Evolutionary conservation across 2,797 vertebrate genomes (phyloP), one percentile per base, ranked within the genome.

Genomic region (Neosilurus mollespiculum): DNA sequence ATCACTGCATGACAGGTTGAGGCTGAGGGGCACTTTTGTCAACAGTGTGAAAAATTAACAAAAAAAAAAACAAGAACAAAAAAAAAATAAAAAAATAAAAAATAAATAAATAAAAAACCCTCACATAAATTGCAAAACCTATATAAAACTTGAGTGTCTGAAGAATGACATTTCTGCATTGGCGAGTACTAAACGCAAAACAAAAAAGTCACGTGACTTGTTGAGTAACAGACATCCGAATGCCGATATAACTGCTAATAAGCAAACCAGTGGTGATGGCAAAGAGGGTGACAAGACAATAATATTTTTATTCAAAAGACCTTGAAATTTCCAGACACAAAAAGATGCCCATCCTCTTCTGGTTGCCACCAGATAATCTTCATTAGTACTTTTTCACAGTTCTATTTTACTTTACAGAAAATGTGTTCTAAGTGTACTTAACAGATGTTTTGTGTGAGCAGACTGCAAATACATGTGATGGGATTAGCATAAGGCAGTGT

Each of bases 11-110:
- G 76, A 78, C 76, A 78, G 59, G 59, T 64, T 64, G 59, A 18
- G n/a, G 59, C 34, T 64, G 59, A 18, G 76, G 59, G 64, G 22
- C 37, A 78, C 76, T 64, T 64, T 64, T 78, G 59, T 78, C 14
- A n/a, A 78, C 64, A 49, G 20, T 62, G 58, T 62, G 14, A 62
- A 78, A 62, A 78, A 78, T 64, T 78, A 26, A 62, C 37, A 78
- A 51, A 78, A 75, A 51, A 76, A 58, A 76, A 43, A 6, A 43
- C n/a, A n/a, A n/a, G n/a, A n/a, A n/a, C n/a, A n/a, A n/a, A n/a
- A n/a, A n/a, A n/a, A n/a, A n/a, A n/a, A n/a, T n/a, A n/a, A n/a
- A n/a, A n/a, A n/a, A n/a, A n/a, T n/a, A n/a, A n/a, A n/a, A n/a
- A n/a, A n/a, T n/a, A n/a, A n/a, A n/a, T n/a, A n/a, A n/a, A n/a